Conservation (phyloP, 2,888 invertebrate genomes). For the Acronicta aceris region DNA sequence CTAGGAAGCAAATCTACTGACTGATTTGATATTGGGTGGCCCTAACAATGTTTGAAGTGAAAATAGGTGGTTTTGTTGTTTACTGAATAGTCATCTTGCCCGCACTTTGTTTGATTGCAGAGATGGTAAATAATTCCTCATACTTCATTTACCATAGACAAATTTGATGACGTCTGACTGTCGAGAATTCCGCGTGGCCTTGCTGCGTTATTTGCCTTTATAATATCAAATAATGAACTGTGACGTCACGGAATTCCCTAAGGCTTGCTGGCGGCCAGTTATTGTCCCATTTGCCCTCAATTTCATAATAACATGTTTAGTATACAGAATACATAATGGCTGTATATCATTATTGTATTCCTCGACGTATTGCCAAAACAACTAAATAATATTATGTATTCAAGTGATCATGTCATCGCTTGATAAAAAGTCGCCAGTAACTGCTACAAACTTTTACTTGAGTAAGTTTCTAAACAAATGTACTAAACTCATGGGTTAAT, state of each 20-base stretch:
- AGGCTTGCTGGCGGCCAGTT: conserved; percentile 4
- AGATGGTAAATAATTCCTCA: background rate
- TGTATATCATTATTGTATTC: conserved; percentile 13
- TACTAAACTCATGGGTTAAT: too few species aligned
- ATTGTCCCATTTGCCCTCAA: conserved; percentile 24
- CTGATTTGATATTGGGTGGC: too few species aligned
- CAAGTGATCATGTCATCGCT: too few species aligned
- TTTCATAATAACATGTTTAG: conserved; percentile 27
- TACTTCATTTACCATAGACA: background rate
- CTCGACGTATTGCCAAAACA: conserved; percentile 24
- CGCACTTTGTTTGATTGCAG: too few species aligned
- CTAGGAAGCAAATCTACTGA: too few species aligned
- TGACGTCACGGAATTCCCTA: conserved; percentile 27
- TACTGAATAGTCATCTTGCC: too few species aligned
- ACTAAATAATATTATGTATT: background rate
- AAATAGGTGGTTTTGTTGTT: too few species aligned
- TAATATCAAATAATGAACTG: conserved; percentile 9
- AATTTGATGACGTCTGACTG: background rate
- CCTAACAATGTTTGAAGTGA: too few species aligned
- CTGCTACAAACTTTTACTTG: too few species aligned
- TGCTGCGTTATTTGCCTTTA: conserved; percentile 6
- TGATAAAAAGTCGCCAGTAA: too few species aligned
- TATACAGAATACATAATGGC: conserved; percentile 11
- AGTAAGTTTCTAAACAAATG: too few species aligned
- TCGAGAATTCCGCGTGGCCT: background rate